These are phyloP conservation scores for Nesogale talazaci DNA, from an alignment of 2,113 vertebrate genomes.

Conservation along the genomic window DNA sequence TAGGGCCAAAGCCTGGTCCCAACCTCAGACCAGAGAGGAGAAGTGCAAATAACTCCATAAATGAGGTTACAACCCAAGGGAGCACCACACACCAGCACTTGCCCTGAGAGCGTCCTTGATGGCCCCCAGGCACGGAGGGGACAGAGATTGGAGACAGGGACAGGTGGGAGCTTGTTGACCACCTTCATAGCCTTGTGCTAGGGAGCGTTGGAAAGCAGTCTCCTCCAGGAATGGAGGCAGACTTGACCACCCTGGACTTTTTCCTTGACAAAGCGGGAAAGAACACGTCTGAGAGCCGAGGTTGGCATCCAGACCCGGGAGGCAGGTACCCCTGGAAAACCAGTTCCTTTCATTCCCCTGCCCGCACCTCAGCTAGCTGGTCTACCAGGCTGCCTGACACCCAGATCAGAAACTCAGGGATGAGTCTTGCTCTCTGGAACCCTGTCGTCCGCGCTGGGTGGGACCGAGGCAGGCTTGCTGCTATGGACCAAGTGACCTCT, in stretches of 20 bases:
- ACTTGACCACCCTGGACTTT: background rate
- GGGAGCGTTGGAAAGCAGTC: background rate
- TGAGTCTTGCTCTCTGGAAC: background rate
- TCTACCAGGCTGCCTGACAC: background rate
- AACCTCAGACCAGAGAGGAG: background rate
- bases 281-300: fast-evolving
- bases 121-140: fast-evolving
- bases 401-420: background rate
- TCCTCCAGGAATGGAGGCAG: background rate
- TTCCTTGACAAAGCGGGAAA: background rate
- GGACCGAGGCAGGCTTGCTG: background rate
- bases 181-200: background rate
- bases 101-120: background rate
- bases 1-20: background rate
- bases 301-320: background rate
- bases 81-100: background rate
- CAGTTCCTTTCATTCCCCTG: fast-evolving
- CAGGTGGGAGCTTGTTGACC: background rate
- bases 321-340: background rate
- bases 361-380: fast-evolving
- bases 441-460: fast-evolving
- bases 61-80: background rate
- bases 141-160: background rate
- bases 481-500: background rate
- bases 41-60: background rate